These are phyloP conservation scores for Cryptocephalus moraei DNA, from an alignment of 2,888 invertebrate genomes.

Conservation along the genomic window DNA sequence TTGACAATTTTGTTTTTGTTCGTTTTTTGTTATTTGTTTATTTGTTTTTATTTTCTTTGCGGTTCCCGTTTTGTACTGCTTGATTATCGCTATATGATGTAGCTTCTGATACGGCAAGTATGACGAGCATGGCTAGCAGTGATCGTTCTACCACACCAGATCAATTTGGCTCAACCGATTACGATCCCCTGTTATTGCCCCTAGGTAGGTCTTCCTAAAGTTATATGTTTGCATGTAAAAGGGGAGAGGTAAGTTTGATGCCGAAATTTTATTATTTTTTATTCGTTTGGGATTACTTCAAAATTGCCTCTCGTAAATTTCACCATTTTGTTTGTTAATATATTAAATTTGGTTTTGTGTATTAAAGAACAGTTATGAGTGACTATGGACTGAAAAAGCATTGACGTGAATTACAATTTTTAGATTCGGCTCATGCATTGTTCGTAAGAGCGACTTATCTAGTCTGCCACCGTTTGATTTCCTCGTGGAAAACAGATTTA, in stretches of 20 bases:
- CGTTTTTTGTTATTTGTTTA: too few relatives aligned
- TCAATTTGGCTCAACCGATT: conserved; percentile 22
- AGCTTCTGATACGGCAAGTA: conserved; percentile 40
- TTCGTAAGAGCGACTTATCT: conserved; percentile 88
- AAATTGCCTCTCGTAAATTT: too few relatives aligned
- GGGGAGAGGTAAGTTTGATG: neutral
- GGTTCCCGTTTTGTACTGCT: conserved; percentile 16
- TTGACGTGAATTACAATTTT: conserved; percentile 3
- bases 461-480: conserved; percentile 89
- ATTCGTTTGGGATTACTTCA: neutral
- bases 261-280: conserved; percentile 19
- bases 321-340: too few relatives aligned
- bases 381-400: too few relatives aligned
- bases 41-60: too few relatives aligned
- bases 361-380: too few relatives aligned
- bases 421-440: conserved; percentile 77
- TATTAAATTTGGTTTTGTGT: too few relatives aligned
- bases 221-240: neutral
- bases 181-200: conserved; percentile 33
- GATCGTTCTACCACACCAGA: conserved; percentile 32
- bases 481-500: conserved; percentile 92
- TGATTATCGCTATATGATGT: conserved; percentile 17
- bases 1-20: too few relatives aligned
- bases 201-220: conserved; percentile 34
- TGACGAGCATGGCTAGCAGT: conserved; percentile 39